phyloP scores from a whole-genome alignment of 2,797 vertebrate species.

The Apogon talboti region DNA sequence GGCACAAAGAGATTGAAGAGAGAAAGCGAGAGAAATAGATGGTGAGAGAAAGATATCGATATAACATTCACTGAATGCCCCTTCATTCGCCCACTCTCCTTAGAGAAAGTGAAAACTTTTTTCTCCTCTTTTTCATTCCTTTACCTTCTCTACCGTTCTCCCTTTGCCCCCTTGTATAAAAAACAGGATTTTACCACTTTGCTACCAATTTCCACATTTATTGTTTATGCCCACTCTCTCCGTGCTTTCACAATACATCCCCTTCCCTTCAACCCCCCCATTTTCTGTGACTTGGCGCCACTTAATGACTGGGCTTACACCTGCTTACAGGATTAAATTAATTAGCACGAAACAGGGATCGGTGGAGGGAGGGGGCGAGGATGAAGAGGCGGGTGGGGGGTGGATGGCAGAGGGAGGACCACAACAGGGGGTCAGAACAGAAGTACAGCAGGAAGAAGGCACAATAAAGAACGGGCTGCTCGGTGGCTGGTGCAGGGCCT shows the following conservation, averaged over 20 bases:
- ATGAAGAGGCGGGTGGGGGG: constrained; percentile 39
- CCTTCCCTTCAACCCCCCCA: constrained; percentile 64
- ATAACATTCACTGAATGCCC: constrained; percentile 59
- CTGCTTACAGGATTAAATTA: constrained; percentile 91
- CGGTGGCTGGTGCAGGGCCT: constrained; percentile 57
- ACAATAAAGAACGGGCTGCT: constrained; percentile 60
- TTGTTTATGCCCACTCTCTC: constrained; percentile 81
- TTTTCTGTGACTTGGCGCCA: constrained; percentile 81
- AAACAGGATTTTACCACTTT: constrained; percentile 64
- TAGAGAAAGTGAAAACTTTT: constrained; percentile 41
- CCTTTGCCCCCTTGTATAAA: constrained; percentile 24
- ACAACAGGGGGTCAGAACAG: constrained; percentile 68
- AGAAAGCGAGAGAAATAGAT: constrained; percentile 59
- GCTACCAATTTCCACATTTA: constrained; percentile 74
- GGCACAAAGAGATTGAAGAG: constrained; percentile 54
- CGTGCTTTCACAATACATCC: constrained; percentile 73
- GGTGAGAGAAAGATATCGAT: constrained; percentile 60
- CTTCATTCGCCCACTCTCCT: constrained; percentile 37
- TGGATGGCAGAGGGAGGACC: constrained; percentile 46
- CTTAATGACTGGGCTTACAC: constrained; percentile 87
- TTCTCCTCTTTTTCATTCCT: constrained; percentile 10
- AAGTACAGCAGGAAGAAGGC: constrained; percentile 68
- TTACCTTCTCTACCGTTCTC: constrained; percentile 19
- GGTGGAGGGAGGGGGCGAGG: constrained; percentile 45
- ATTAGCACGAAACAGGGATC: constrained; percentile 86